Evolutionary conservation across 1,140 invertebrate species (phyloP).

Genomic region (Achroia grisella): DNA sequence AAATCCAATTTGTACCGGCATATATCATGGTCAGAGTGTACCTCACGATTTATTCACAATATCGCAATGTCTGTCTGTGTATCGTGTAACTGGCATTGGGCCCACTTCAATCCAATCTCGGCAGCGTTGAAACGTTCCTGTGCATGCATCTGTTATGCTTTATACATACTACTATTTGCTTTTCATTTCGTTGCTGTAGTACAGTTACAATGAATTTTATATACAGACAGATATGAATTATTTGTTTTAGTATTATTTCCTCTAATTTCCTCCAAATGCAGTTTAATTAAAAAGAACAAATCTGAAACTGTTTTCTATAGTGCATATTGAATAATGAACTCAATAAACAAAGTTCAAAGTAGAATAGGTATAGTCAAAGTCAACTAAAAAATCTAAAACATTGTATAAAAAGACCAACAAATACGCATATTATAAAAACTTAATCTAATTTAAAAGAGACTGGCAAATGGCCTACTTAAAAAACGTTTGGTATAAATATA

Average conservation of each 20-base stretch:
- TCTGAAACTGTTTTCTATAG: background rate
- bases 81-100: constrained; percentile 18
- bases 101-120: constrained; percentile 17
- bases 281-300: background rate
- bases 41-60: constrained; percentile 58
- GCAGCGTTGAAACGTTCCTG: background rate
- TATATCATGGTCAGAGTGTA: constrained; percentile 61
- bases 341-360: background rate
- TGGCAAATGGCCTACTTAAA: no score
- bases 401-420: no score
- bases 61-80: constrained; percentile 17
- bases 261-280: background rate
- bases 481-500: no score
- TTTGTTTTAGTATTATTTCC: background rate
- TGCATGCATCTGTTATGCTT: background rate
- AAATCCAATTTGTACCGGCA: constrained; percentile 68
- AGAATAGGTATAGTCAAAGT: background rate
- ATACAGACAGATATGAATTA: no score
- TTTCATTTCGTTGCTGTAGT: no score
- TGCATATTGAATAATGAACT: background rate
- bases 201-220: no score
- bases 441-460: no score
- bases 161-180: no score
- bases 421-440: no score
- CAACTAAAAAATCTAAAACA: background rate